phyloP scores from a whole-genome alignment of 1,140 invertebrate species.

The Micrasema minimum region DNA sequence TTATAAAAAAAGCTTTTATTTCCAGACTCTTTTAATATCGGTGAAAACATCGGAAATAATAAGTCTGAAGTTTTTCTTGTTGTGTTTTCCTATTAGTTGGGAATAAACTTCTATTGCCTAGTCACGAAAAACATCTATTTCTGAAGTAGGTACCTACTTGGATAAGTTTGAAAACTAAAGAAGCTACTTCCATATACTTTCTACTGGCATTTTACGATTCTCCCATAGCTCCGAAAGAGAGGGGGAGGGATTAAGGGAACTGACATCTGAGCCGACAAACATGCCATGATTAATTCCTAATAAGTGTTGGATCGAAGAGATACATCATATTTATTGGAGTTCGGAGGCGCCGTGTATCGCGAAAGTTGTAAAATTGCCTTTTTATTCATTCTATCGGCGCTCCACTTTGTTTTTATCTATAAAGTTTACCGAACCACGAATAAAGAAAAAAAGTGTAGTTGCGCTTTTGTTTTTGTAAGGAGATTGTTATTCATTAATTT shows the following conservation, averaged over 20 bases:
- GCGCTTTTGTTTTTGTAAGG: no score
- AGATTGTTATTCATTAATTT: no score
- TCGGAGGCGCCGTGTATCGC: not conserved
- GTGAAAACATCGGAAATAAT: slow-evolving; percentile 9
- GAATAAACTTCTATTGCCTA: slow-evolving; percentile 32
- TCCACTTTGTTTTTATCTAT: no score
- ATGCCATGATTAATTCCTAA: slow-evolving; percentile 51
- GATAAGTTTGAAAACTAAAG: slow-evolving; percentile 36
- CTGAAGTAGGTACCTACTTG: slow-evolving; percentile 22
- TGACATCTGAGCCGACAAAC: slow-evolving; percentile 46
- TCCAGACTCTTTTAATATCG: no score
- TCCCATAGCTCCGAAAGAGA: not conserved
- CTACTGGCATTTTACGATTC: slow-evolving; percentile 24
- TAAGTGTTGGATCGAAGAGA: slow-evolving; percentile 46
- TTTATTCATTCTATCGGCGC: no score
- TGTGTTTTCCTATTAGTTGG: slow-evolving; percentile 14
- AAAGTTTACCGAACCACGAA: no score
- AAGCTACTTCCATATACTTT: slow-evolving; percentile 6
- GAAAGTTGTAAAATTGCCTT: no score
- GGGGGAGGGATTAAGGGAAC: slow-evolving; percentile 10
- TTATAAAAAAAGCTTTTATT: no score
- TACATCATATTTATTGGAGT: slow-evolving; percentile 39
- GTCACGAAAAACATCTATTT: slow-evolving; percentile 40
- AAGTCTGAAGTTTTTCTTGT: slow-evolving; percentile 7
- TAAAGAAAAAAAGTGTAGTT: no score